Percentiles rank a stretch among this genome's conserved stretches.
Conservation (phyloP, 2,888 invertebrate species). For the Alsophila aescularia region DNA sequence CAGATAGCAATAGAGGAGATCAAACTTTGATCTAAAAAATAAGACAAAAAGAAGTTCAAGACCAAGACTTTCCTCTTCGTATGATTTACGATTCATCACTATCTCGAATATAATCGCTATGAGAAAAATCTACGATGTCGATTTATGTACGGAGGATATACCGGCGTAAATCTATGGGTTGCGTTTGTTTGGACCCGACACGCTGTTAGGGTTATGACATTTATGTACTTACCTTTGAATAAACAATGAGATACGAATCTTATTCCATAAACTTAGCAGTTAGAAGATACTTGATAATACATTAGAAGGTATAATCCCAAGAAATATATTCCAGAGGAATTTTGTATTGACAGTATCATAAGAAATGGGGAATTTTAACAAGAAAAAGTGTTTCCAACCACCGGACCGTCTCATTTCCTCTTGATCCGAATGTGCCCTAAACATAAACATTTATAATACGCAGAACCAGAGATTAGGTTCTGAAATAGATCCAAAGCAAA, state of each 20-base stretch:
- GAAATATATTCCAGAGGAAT: no score
- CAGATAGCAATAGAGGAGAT: background rate
- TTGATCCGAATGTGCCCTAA: no score
- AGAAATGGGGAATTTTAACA: no score
- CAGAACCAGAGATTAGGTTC: no score
- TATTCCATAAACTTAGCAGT: background rate
- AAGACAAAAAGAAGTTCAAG: constrained; percentile 4
- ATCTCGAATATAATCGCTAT: constrained; percentile 30
- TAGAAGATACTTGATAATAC: no score
- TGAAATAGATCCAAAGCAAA: no score
- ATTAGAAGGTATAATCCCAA: no score
- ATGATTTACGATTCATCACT: constrained; percentile 27
- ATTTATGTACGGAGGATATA: constrained; percentile 36
- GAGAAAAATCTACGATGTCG: constrained; percentile 39
- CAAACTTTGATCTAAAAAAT: background rate
- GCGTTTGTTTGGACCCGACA: constrained; percentile 24
- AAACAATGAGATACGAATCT: background rate
- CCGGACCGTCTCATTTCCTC: no score
- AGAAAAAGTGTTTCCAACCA: no score
- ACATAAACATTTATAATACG: no score
- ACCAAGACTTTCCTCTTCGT: constrained; percentile 14
- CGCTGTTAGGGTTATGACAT: constrained; percentile 9
- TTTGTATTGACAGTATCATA: no score
- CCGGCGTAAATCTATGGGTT: constrained; percentile 34
- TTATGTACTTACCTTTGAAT: constrained; percentile 15